Evolutionary conservation across 2,113 vertebrate species (phyloP).

Genomic region (Pedetes capensis): DNA sequence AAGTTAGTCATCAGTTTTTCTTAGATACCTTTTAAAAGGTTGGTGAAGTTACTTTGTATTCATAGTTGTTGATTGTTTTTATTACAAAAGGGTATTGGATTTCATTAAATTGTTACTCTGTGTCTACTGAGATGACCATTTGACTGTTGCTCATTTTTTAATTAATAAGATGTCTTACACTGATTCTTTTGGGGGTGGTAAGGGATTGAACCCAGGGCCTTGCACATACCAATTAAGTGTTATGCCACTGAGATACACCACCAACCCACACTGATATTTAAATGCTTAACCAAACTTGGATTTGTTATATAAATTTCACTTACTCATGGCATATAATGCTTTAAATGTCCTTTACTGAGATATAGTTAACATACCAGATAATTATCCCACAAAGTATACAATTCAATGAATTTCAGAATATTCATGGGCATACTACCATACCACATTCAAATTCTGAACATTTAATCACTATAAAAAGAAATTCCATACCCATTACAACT

Average conservation of each 20-base stretch:
- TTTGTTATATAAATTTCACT: not conserved
- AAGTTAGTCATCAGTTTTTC: not conserved
- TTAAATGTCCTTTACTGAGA: not conserved
- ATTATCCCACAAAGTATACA: not conserved
- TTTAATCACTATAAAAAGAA: conserved; percentile 1
- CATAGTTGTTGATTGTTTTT: not conserved
- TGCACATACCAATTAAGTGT: not conserved
- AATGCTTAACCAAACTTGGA: not conserved
- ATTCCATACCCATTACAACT: not conserved
- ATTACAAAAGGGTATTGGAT: not conserved
- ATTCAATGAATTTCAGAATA: not conserved
- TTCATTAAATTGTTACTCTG: not conserved
- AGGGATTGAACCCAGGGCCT: not conserved
- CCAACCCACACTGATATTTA: not conserved
- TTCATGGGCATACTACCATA: not conserved
- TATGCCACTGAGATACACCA: not conserved
- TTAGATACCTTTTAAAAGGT: not conserved
- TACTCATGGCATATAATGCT: not conserved
- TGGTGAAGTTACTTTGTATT: not conserved
- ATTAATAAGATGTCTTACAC: not conserved
- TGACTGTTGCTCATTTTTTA: not conserved
- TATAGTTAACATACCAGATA: not conserved
- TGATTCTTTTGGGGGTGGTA: not conserved
- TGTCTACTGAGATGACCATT: not conserved
- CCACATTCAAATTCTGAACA: not conserved